Evolutionary conservation across 2,113 vertebrate species (phyloP), one percentile per base, ranked within the genome.

Genomic region (Rhinolophus sinicus): DNA sequence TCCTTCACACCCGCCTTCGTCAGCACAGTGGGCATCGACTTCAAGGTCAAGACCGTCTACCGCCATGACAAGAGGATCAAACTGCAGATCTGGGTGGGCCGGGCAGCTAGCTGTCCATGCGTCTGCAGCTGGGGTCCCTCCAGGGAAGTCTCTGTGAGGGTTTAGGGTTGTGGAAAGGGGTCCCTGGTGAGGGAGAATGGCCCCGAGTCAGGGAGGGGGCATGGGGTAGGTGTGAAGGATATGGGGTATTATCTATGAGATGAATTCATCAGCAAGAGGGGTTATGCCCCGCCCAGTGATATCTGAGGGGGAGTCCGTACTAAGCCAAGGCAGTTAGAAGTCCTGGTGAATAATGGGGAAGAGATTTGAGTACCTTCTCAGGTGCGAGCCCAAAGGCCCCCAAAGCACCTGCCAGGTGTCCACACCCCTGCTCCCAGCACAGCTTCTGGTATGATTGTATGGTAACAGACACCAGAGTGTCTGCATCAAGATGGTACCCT

Each of bases 21-120:
- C 97, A 99, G 99, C 98, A 99, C 99, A 0, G 99, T 99, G 95
- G 99, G 99, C 97, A 99, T 99, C 11, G 99, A 99, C 98, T 99
- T 99, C 97, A 99, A 99, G 95, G 99, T 99, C 96, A 99, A 99
- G 98, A 99, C 99, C 0, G 99, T 99, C 82, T 99, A 99, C 96
- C 98, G 99, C 77, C 99, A 99, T 0, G 99, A 99, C 97, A 99
- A 99, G 98, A 98, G 99, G 97, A 99, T 99, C 98, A 99, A 99
- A 97, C 96, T 99, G 87, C 99, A 99, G 98, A 99, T 99, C 93
- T 99, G 99, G 99, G 99, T 99, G 98, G 97, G 90, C 52, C 5
- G 0, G 52, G 47, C 52, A 54, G 14, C 52, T 3, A 0, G 38
- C 64, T 12, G 1, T 16, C 35, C 5, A 0, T 28, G 26, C 30